Base-by-base conservation (phyloP, 1,140 invertebrate genomes). In the Tetragonula clypearis region DNA sequence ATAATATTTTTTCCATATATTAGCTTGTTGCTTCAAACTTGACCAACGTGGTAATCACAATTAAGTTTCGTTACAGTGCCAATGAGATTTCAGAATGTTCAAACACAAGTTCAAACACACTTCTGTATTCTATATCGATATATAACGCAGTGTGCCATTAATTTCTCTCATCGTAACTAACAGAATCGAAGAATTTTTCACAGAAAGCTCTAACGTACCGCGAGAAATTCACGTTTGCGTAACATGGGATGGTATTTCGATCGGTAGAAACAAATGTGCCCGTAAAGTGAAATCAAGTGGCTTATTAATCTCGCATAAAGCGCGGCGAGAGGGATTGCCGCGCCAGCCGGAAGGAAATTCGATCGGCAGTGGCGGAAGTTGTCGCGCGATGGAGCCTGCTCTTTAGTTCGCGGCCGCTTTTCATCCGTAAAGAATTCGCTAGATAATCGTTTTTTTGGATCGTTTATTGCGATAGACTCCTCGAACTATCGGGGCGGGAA, bases 241-340 rank as follows among this genome's bases (percentile, higher is more conserved):
- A 30, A 30, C 30, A 30, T 30, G 30, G 30, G 30, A 30, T 30
- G 30, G 56, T 11, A 23, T n/a, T 23, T 19, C 30, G 15, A 41
- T 41, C 0, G 11, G 41, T 41, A 41, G 1, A 76, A 30, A 79
- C 23, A 17, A 73, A 84, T 69, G 53, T 53, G 66, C 21, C 3
- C 6, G 56, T 79, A 72, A 65, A 79, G 76, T 79, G 77, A 79
- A 84, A 79, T 79, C 56, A 58, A 56, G 56, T 56, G 56, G 56
- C 58, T 88, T 88, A 81, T 88, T 88, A 88, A 85, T 84, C 76
- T 88, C 19, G 72, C 66, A 65, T 72, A 69, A 55, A 68, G 74
- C 56, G 73, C 35, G 62, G 65, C 58, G n/a, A 75, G 55, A 66
- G 73, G 72, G 26, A 80, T 85, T 62, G 73, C 56, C 35, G 78